Evolutionary conservation across 2,888 invertebrate genomes (phyloP).

Genomic region (Chymomyza procnemis): DNA sequence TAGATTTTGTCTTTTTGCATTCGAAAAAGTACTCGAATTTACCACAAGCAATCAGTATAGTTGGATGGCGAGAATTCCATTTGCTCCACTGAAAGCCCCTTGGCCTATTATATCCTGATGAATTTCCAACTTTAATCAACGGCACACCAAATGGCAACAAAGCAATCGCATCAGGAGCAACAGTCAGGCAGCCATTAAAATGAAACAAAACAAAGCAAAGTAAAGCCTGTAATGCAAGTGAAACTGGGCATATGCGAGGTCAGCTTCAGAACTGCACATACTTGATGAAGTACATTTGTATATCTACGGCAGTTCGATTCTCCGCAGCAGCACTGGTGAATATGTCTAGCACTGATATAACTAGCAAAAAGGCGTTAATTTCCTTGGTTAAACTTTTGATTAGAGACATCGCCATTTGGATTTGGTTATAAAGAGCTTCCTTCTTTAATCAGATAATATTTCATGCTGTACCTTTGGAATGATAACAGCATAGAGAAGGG

Average conservation of each 20-base stretch:
- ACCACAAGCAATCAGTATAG: background rate
- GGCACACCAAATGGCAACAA: background rate
- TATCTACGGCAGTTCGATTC: too few species aligned
- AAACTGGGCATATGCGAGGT: conserved; percentile 1
- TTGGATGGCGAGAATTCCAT: background rate
- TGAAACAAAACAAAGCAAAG: conserved; percentile 41
- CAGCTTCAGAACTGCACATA: too few species aligned
- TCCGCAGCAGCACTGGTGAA: too few species aligned
- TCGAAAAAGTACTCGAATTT: background rate
- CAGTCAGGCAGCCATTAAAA: conserved; percentile 26
- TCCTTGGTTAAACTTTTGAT: too few species aligned
- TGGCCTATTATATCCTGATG: conserved; percentile 14
- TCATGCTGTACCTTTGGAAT: too few species aligned
- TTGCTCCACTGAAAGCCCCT: background rate
- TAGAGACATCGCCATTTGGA: too few species aligned
- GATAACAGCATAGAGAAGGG: too few species aligned
- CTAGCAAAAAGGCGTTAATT: too few species aligned
- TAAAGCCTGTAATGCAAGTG: conserved; percentile 15
- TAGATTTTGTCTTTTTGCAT: background rate
- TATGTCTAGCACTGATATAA: too few species aligned
- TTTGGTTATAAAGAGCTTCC: too few species aligned
- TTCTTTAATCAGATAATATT: too few species aligned
- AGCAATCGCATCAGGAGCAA: background rate
- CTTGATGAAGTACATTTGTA: too few species aligned
- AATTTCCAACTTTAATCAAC: conserved; percentile 55